Percentiles rank a stretch among this genome's conserved stretches.
Evolutionary conservation across 2,113 vertebrate species (phyloP).

Genomic region (Antennarius striatus): DNA sequence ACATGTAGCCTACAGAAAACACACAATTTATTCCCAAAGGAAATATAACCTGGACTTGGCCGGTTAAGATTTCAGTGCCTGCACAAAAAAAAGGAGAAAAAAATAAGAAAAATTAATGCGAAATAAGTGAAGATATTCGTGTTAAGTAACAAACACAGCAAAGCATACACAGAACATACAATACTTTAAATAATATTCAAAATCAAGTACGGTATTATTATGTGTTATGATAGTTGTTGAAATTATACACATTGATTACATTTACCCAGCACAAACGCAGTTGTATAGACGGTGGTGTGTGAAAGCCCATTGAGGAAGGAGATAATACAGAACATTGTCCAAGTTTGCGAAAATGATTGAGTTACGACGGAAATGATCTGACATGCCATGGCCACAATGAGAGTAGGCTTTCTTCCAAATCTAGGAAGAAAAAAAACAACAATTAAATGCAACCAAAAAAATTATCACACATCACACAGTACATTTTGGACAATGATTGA

Average conservation of each 20-base stretch:
- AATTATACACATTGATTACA: too few relatives aligned
- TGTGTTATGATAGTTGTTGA: too few relatives aligned
- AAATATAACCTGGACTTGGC: conserved; percentile 81
- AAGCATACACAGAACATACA: neutral
- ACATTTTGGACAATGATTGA: too few relatives aligned
- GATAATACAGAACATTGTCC: too few relatives aligned
- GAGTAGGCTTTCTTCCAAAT: conserved; percentile 81
- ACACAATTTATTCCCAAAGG: conserved; percentile 83
- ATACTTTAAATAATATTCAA: neutral
- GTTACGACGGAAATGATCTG: too few relatives aligned
- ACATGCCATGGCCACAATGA: conserved; percentile 32
- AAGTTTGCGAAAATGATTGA: too few relatives aligned
- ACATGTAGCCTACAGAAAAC: conserved; percentile 86
- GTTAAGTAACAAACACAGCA: neutral
- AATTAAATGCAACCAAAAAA: neutral
- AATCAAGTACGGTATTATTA: neutral
- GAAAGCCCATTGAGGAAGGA: too few relatives aligned
- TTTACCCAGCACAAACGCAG: too few relatives aligned
- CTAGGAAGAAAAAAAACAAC: neutral
- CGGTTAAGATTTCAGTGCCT: conserved; percentile 87
- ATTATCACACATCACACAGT: neutral
- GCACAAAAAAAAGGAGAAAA: conserved; percentile 13
- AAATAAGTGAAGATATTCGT: too few relatives aligned
- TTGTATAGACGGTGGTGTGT: too few relatives aligned
- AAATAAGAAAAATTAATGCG: neutral